Percentiles rank a stretch among this genome's conserved stretches.
phyloP scores from a whole-genome alignment of 2,113 vertebrate genomes.

The Uria aalge region DNA sequence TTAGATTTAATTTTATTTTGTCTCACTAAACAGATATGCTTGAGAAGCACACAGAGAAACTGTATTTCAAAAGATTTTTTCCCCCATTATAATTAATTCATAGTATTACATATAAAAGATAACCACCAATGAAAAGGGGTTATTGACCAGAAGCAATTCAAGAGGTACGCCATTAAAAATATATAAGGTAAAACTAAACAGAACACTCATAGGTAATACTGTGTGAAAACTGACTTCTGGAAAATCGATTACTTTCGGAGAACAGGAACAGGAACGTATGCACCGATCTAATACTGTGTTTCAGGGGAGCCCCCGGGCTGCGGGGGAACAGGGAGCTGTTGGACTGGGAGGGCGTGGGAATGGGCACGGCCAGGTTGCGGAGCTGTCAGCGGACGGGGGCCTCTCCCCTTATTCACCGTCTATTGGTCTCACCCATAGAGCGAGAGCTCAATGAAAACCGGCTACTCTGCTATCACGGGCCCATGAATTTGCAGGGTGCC shows the following conservation, averaged over 20 bases:
- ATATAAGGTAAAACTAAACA: background rate
- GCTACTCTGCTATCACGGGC: accelerated
- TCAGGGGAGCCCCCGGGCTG: background rate
- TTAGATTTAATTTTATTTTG: background rate
- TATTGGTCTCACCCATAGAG: background rate
- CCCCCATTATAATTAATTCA: background rate
- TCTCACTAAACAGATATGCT: background rate
- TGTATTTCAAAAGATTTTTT: background rate
- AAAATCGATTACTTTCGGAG: background rate
- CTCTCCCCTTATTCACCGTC: too few relatives aligned
- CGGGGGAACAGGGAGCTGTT: background rate
- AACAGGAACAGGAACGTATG: background rate
- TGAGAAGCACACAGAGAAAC: background rate
- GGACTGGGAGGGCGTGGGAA: background rate
- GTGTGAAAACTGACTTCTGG: background rate
- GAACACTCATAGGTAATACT: background rate
- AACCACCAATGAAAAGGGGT: background rate
- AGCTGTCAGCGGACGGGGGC: background rate
- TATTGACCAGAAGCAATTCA: background rate
- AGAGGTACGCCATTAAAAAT: background rate
- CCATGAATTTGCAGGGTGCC: background rate
- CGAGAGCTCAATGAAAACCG: accelerated
- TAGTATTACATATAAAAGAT: background rate
- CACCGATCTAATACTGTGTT: accelerated
- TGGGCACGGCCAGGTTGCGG: accelerated